These are phyloP conservation scores for Heliconius hewitsoni DNA, from an alignment of 1,140 invertebrate species.

Conservation along the genomic window DNA sequence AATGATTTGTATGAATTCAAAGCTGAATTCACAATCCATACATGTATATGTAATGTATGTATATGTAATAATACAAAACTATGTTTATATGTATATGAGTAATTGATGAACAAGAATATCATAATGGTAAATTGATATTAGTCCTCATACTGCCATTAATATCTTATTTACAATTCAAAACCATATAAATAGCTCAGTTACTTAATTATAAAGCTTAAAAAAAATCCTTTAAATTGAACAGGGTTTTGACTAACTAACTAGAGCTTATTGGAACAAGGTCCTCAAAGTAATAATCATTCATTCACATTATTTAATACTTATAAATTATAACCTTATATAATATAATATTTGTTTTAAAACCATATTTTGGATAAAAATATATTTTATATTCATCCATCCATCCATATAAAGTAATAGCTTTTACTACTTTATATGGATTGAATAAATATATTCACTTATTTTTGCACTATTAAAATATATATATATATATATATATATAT, in stretches of 20 bases:
- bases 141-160: constrained; percentile 9
- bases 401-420: too few species aligned
- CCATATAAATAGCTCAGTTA: background rate
- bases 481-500: too few species aligned
- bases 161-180: background rate
- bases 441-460: background rate
- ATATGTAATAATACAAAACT: background rate
- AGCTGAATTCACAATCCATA: too few species aligned
- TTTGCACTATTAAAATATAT: background rate
- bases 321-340: background rate
- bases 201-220: background rate
- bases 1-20: too few species aligned
- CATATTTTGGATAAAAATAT: background rate
- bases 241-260: background rate
- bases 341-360: background rate
- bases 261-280: constrained; percentile 12
- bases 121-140: constrained; percentile 14
- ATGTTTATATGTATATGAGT: background rate
- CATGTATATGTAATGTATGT: too few species aligned
- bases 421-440: background rate
- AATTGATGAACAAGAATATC: background rate
- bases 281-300: background rate
- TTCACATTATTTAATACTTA: background rate
- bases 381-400: background rate
- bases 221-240: background rate